A percentile compares a stretch with the other conserved stretches of the same genome.
Evolutionary conservation across 1,140 invertebrate species (phyloP).

Genomic region (Platorchestia sp.): DNA sequence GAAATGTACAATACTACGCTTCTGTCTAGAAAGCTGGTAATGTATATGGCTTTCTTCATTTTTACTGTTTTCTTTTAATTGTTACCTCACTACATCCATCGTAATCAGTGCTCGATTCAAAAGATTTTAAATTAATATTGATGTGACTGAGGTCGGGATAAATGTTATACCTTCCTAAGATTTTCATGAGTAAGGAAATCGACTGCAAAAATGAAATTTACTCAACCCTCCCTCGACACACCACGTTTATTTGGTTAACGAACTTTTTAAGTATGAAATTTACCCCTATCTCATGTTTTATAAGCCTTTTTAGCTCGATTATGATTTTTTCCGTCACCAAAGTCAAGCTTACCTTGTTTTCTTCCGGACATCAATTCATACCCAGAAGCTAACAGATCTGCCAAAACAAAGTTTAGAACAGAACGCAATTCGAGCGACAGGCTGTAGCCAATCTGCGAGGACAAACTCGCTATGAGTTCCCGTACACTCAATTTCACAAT

Average conservation of each 20-base stretch:
- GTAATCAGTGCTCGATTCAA: neutral
- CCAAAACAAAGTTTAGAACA: neutral
- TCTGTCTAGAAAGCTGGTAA: too few species aligned
- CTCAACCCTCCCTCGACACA: neutral
- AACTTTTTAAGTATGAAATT: neutral
- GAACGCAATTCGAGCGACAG: neutral
- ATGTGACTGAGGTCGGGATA: neutral
- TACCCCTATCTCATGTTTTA: neutral
- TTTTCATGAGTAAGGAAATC: neutral
- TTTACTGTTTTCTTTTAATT: too few species aligned
- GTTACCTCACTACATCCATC: too few species aligned
- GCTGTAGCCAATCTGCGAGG: neutral
- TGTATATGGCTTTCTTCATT: too few species aligned
- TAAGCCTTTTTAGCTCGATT: neutral
- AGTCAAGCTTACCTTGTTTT: neutral
- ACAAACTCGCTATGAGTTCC: constrained; percentile 17
- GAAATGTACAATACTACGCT: neutral
- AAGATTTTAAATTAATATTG: neutral
- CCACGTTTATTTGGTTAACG: too few species aligned
- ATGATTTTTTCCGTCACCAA: neutral
- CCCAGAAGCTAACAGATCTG: neutral
- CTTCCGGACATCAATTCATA: neutral
- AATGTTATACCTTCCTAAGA: neutral
- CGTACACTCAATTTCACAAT: constrained; percentile 51
- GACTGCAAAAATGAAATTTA: neutral